Evolutionary conservation across 2,888 invertebrate genomes (phyloP), one percentile per base, ranked within the genome.

Genomic region (Zygothrica quintamaculata): DNA sequence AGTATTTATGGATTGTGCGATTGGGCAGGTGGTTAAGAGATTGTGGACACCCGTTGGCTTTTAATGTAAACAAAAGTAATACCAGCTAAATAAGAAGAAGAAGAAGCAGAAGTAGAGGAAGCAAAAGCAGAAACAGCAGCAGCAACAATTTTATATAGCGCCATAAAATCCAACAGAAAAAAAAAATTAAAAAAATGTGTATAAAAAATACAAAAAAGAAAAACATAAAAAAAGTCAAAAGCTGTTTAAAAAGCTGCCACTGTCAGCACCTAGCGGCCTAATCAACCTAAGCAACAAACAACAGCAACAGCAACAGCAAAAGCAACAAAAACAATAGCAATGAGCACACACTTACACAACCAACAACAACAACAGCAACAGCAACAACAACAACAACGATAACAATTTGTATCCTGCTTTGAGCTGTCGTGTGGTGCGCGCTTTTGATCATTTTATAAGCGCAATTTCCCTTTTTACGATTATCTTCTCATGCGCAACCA

Each of bases 391-490:
- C 5, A 2, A 29, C 6, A 47, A 11, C 22, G 15, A 18, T 12
- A 15, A 29, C 31, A 39, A 40, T 33, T 46, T 37, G 42, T 37
- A 50, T 56, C 56, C 53, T 44, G 36, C 13, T 42, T 16, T 37
- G 55, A 39, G 67, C 61, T 59, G 67, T 57, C 56, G 56, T 67
- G 56, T 51, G 48, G 68, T 68, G 72, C 46, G 69, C 69, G 60
- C 64, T 60, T 74, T 74, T 67, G 77, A 80, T 78, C 78, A 77
- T 73, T 81, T 81, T 67, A 77, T 81, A 75, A 73, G 78, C 81
- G 55, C 61, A 77, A 77, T 73, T 80, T 77, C 66, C 77, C 67
- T 69, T 74, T 82, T 82, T 69, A 80, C 80, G 72, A 77, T 84
- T 80, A 80, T 77, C 84, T 74, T 67, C 65, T 77, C 71, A 77